These are phyloP conservation scores for Drosophila pachea DNA, from an alignment of 1,140 invertebrate genomes.

Conservation along the genomic window DNA sequence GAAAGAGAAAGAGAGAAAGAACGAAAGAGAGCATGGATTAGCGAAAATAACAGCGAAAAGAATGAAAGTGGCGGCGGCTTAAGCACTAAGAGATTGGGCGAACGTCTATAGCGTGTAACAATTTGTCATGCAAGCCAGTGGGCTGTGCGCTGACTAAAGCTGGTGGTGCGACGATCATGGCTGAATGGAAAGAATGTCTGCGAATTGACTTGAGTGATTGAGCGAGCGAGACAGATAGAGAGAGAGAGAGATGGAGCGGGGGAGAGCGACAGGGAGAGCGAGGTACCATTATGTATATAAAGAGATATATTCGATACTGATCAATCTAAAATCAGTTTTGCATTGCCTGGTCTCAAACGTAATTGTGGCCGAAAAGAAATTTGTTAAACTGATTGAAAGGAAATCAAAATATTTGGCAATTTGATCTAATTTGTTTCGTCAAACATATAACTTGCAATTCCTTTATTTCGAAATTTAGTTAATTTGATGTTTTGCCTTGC, in stretches of 20 bases:
- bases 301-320: slow-evolving; percentile 76
- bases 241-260: not conserved
- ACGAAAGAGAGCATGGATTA: slow-evolving; percentile 14
- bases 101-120: no score
- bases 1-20: slow-evolving; percentile 21
- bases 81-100: slow-evolving; percentile 2
- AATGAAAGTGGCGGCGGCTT: not conserved
- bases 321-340: slow-evolving; percentile 78
- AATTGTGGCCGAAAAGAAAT: slow-evolving; percentile 65
- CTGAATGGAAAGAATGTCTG: no score
- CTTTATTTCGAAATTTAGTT: slow-evolving; percentile 7
- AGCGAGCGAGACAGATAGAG: not conserved
- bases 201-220: no score
- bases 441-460: slow-evolving; percentile 30
- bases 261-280: not conserved
- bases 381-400: slow-evolving; percentile 19
- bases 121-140: no score
- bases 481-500: slow-evolving; percentile 28
- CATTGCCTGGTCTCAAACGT: slow-evolving; percentile 25
- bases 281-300: not conserved
- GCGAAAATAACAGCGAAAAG: not conserved
- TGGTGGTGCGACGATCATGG: no score
- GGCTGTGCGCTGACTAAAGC: no score
- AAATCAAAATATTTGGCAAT: slow-evolving; percentile 23
- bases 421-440: slow-evolving; percentile 11